A percentile compares a stretch with the other conserved stretches of the same genome.
phyloP scores from a whole-genome alignment of 2,113 vertebrate genomes.

The Lipotes vexillifer region DNA sequence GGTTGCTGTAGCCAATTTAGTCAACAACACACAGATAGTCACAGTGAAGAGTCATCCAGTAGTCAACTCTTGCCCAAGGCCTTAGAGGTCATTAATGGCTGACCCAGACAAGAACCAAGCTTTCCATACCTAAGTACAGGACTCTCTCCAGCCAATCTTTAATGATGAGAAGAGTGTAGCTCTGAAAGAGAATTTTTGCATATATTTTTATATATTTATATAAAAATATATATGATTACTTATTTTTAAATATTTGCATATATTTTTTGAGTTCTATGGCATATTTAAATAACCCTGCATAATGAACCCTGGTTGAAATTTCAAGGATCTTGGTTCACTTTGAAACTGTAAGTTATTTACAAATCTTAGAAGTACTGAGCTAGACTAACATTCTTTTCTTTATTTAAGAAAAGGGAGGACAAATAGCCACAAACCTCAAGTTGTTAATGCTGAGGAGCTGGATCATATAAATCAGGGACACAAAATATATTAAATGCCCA shows the following conservation, averaged over 20 bases:
- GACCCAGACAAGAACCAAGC: background rate
- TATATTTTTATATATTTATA: background rate
- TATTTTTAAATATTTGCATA: background rate
- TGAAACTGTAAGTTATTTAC: constrained; percentile 33
- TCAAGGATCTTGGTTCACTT: background rate
- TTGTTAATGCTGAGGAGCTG: background rate
- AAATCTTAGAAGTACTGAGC: background rate
- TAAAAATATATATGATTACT: background rate
- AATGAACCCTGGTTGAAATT: background rate
- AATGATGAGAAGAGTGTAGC: background rate
- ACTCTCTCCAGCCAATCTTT: background rate
- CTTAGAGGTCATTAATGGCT: background rate
- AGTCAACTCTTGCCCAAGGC: background rate
- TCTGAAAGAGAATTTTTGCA: background rate
- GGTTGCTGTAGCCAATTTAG: background rate
- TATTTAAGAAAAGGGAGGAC: constrained; percentile 32
- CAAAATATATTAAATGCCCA: background rate
- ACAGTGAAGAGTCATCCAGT: background rate
- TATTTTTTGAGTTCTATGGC: background rate
- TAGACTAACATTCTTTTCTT: background rate
- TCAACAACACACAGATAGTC: background rate
- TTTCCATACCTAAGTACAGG: background rate
- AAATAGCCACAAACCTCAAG: background rate
- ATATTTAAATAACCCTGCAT: background rate
- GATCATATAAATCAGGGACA: background rate